These are phyloP conservation scores for Ianthella basta DNA, from an alignment of 37 sponge, comb jelly and placozoan species.

Conservation along the genomic window DNA sequence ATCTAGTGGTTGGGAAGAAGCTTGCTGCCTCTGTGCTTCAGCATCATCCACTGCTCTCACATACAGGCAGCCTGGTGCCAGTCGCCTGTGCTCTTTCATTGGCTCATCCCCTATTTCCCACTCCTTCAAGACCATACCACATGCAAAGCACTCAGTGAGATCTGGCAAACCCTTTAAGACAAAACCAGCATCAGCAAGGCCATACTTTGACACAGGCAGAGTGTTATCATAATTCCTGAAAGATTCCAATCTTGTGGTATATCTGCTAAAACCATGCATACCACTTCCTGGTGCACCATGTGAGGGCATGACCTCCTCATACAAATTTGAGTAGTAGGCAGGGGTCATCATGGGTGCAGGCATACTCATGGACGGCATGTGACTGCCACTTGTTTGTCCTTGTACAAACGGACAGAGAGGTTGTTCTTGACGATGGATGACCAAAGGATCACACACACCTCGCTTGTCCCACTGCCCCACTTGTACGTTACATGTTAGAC, in stretches of 20 bases:
- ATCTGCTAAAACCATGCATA: neutral
- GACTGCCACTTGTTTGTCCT: neutral
- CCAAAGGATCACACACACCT: too few species aligned
- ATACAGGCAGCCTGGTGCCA: conserved; percentile 9
- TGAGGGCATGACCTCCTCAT: neutral
- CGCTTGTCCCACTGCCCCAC: neutral
- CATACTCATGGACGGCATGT: too few species aligned
- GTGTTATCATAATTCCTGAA: neutral
- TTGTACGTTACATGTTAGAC: neutral
- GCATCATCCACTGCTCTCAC: neutral
- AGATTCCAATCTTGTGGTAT: neutral
- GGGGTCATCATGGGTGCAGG: neutral
- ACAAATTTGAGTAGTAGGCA: neutral
- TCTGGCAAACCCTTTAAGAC: neutral
- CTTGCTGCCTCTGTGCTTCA: neutral
- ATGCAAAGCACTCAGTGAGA: conserved; percentile 23
- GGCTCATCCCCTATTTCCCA: conserved; percentile 25
- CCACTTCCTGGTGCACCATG: neutral
- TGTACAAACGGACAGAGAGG: conserved; percentile 3
- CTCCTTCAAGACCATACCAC: conserved; percentile 9
- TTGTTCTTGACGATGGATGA: neutral
- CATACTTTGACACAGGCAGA: conserved; percentile 13
- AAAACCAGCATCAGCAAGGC: conserved; percentile 23
- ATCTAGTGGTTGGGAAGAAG: too few species aligned
- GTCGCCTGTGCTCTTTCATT: conserved; percentile 16